These are phyloP conservation scores for Lethenteron reissneri DNA, from an alignment of 2,113 vertebrate genomes.

Conservation along the genomic window DNA sequence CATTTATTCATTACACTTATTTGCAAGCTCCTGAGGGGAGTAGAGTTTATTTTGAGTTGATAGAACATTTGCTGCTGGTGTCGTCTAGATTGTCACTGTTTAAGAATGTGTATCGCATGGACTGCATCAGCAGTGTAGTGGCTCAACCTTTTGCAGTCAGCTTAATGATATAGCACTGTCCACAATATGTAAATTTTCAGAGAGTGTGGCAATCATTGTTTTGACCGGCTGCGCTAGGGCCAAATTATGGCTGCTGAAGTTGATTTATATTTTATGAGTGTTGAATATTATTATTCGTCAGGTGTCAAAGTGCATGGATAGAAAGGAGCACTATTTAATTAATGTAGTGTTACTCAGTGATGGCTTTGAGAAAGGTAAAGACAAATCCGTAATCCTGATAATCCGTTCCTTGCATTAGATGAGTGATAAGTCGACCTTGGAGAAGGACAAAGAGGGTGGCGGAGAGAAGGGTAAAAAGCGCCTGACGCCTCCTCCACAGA, in stretches of 20 bases:
- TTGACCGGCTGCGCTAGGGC: too few relatives aligned
- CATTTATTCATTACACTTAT: not conserved
- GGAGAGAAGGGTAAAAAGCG: constrained; percentile 5
- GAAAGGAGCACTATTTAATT: not conserved
- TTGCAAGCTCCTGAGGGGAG: not conserved
- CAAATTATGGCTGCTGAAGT: too few relatives aligned
- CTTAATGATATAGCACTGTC: too few relatives aligned
- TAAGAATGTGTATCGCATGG: too few relatives aligned
- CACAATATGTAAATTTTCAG: too few relatives aligned
- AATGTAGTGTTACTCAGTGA: not conserved
- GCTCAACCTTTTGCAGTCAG: too few relatives aligned
- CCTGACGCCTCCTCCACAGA: not conserved
- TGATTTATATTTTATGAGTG: too few relatives aligned
- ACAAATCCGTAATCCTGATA: not conserved
- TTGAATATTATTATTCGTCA: not conserved
- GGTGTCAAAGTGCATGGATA: not conserved
- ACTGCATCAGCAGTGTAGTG: too few relatives aligned
- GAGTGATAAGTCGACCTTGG: constrained; percentile 1
- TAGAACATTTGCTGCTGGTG: not conserved
- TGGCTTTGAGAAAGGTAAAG: not conserved
- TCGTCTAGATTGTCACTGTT: not conserved
- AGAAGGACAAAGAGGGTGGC: not conserved
- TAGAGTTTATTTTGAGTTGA: not conserved
- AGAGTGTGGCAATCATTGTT: too few relatives aligned
- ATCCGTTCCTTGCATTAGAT: not conserved